Evolutionary conservation across 1,140 invertebrate genomes (phyloP), one percentile per base, ranked within the genome.

Genomic region (Centruroides sculpturatus): DNA sequence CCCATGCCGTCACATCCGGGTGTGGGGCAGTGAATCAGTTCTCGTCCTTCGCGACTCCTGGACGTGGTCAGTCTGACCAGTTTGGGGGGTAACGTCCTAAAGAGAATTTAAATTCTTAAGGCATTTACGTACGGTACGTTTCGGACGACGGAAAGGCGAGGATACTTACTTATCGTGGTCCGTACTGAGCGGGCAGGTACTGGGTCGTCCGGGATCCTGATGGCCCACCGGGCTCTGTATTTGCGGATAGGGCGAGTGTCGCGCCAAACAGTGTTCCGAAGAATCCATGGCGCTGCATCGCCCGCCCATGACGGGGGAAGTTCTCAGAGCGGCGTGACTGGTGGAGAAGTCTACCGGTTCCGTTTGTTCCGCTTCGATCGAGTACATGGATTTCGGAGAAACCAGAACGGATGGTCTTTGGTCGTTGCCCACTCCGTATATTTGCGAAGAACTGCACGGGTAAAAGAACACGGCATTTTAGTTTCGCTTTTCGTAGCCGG

Each of bases 1-100:
- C 89, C 89, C 9, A 84, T 87, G 55, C 88, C 88, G 73, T 90
- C 86, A 77, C 84, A 86, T 67, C 80, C 82, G 64, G 81, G 80
- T 61, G 81, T 85, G 59, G 83, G 83, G 72, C 85, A 86, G 72
- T 82, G 81, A 72, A 84, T 80, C 4, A 64, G 35, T 51, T 64
- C 62, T 48, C 59, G 46, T 10, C 62, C 62, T 55, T 64, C 62
- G 13, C 62, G 35, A 9, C 62, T 57, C 10, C 62, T 48, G 41
- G 41, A 41, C 8, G 41, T 41, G 8, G 41, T 41, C 8, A 41
- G 8, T 8, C 41, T 41, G 41, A 41, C 41, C 8, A 41, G 41
- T 41, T 41, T 41, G 5, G 41, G 41, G 41, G 41, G 41, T 41
- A 41, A 3, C 8, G 41, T 41, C 8, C 41, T 41, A 41, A 6